Evolutionary conservation across 2,797 vertebrate genomes (phyloP), one percentile per base, ranked within the genome.

Genomic region (Microctenopoma steveboyesi): DNA sequence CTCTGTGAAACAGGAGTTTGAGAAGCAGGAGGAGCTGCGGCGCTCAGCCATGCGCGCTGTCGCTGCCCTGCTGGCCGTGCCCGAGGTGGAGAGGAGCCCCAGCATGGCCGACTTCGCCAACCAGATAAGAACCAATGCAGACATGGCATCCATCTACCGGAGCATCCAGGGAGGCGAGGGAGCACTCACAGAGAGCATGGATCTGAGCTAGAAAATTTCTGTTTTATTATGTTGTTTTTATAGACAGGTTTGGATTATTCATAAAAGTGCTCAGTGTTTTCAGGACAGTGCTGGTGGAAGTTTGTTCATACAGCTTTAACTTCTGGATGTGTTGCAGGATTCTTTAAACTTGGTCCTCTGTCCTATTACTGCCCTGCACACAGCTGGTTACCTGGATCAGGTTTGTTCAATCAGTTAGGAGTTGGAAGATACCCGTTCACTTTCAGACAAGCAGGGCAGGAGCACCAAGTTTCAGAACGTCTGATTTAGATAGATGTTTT

Each of bases 1-100:
- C 0, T 98, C 97, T 0, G 97, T 99, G 76, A 98, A 98, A 79
- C 97, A 99, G 83, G 97, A 99, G 90, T 98, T 98, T 80, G 97
- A 99, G 89, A 99, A 98, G 87, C 97, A 99, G 86, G 97, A 98
- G 0, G 97, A 98, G 79, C 88, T 99, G 83, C 95, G 96, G 69
- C 95, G 96, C 6, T 98, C 97, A 0, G 97, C 97, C 0, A 97
- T 99, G 97, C 93, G 96, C 4, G 96, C 96, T 0, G 95, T 98
- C 16, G 95, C 95, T 0, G 96, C 97, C 71, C 93, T 99, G 78
- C 93, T 98, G 68, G 95, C 96, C 11, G 96, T 97, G 85, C 95
- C 95, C 0, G 96, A 97, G 59, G 96, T 95, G 28, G 95, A 96
- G 69, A 93, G 96, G 35, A 98, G 96, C 72, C 95, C 95, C 12